A percentile compares a stretch with the other conserved stretches of the same genome.
phyloP scores from a whole-genome alignment of 2,888 invertebrate genomes.

The Tuta absoluta region DNA sequence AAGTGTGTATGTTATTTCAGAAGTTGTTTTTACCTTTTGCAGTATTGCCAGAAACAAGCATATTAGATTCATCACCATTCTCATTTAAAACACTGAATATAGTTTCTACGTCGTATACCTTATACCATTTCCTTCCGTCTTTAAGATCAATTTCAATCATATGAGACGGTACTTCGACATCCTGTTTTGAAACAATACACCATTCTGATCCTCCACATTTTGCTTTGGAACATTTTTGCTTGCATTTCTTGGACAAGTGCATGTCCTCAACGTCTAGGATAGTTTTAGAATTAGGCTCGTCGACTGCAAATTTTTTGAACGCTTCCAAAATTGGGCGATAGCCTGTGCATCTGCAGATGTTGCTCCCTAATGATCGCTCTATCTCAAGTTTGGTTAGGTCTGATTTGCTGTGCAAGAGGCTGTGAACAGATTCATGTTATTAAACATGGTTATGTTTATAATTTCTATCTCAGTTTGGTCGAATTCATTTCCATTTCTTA shows the following conservation, averaged over 20 bases:
- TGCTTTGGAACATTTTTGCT: conserved; percentile 12
- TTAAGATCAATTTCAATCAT: conserved; percentile 45
- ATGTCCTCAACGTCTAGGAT: conserved; percentile 68
- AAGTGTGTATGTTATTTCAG: too few species aligned
- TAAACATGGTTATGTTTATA: neutral
- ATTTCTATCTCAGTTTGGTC: too few species aligned
- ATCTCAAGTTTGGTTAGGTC: conserved; percentile 83
- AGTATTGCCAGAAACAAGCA: conserved; percentile 86
- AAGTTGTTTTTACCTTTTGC: conserved; percentile 84
- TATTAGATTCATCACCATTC: conserved; percentile 67
- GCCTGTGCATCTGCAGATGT: conserved; percentile 91
- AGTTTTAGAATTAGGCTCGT: conserved; percentile 55
- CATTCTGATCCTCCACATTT: conserved; percentile 47
- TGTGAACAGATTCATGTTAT: neutral
- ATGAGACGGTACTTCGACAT: conserved; percentile 32
- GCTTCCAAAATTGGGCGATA: conserved; percentile 89
- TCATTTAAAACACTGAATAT: conserved; percentile 66
- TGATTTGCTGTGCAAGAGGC: neutral
- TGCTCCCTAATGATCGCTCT: conserved; percentile 87
- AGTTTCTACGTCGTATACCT: conserved; percentile 67
- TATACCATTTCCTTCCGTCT: conserved; percentile 73
- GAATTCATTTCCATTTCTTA: too few species aligned
- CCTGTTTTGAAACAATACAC: conserved; percentile 42
- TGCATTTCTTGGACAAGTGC: conserved; percentile 38
- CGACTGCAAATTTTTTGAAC: conserved; percentile 86